Evolutionary conservation across 2,113 vertebrate species (phyloP), one percentile per base, ranked within the genome.

Genomic region (Zapornia atra): DNA sequence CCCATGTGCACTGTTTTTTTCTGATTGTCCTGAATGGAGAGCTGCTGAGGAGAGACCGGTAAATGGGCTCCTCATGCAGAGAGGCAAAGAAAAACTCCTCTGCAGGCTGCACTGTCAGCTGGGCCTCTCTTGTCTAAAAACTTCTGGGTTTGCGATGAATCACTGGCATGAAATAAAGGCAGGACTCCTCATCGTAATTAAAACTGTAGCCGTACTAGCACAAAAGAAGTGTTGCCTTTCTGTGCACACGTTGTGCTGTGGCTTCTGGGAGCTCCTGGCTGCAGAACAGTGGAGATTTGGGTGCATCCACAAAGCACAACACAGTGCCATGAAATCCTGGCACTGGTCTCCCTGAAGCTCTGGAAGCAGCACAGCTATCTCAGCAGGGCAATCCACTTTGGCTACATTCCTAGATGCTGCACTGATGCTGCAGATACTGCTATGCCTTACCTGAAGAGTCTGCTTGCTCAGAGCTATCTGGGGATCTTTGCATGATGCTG

Each of bases 331-430:
- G 2, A 42, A 88, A 86, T 92, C 38, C 88, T 95, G 94, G 83
- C 91, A 53, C 51, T 6, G 42, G 28, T 9, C 5, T 78, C 56
- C 56, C 72, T 28, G 69, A 38, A 92, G 80, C 60, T 64, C 86
- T 95, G 88, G 91, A 86, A 94, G 83, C 60, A 51, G 56, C 57
- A 50, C 44, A 82, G 82, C 85, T 54, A 56, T 85, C 80, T 83
- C 88, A 88, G 91, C 86, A 88, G 81, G 91, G 86, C 72, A 56
- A 34, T 56, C 77, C 80, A 7, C 56, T 11, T 5, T 89, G 89
- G 88, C 72, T 14, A 2, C 14, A 7, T 54, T 95, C 86, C 92
- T 95, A 91, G 76, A 59, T 24, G 79, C 71, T 93, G 88, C 71
- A 63, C 48, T 88, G 92, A 73, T 15, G 10, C 85, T 88, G 94